These are phyloP conservation scores for Entomobrya proxima DNA, from an alignment of 2,888 invertebrate genomes.

Conservation along the genomic window DNA sequence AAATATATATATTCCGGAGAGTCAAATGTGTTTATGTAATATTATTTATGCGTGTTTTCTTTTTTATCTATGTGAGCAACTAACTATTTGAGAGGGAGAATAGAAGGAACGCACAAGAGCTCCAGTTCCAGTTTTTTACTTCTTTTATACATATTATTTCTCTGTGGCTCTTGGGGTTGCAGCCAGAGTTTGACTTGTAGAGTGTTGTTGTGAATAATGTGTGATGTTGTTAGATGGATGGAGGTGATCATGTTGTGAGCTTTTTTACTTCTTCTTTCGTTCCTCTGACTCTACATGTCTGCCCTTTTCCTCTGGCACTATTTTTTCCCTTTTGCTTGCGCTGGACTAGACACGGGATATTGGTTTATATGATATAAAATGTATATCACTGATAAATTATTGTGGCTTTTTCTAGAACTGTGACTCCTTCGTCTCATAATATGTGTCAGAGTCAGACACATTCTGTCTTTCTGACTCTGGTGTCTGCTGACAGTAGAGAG, in stretches of 20 bases:
- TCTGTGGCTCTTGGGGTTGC: background rate
- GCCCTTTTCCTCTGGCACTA: slow-evolving; percentile 19
- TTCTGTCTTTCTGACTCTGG: background rate
- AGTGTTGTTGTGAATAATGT: slow-evolving; percentile 62
- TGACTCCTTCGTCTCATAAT: no score
- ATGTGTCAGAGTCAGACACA: no score
- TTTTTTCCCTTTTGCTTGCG: slow-evolving; percentile 3
- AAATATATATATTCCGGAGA: no score
- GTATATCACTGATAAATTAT: background rate
- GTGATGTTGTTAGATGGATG: slow-evolving; percentile 62
- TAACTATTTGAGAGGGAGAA: slow-evolving; percentile 12
- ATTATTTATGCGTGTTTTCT: slow-evolving; percentile 56
- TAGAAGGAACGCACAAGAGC: slow-evolving; percentile 26
- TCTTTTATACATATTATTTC: background rate
- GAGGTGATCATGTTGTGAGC: slow-evolving; percentile 39
- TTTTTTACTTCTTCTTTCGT: slow-evolving; percentile 7
- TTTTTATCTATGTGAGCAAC: background rate
- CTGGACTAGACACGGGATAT: background rate
- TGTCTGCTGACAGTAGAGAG: background rate
- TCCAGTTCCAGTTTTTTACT: slow-evolving; percentile 66
- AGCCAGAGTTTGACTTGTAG: background rate
- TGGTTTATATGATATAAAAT: background rate
- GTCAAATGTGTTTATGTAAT: slow-evolving; percentile 60
- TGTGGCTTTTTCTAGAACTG: no score
- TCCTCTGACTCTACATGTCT: background rate